Conservation (phyloP, 23 tunicate genomes). For the Trididemnum clinides region DNA sequence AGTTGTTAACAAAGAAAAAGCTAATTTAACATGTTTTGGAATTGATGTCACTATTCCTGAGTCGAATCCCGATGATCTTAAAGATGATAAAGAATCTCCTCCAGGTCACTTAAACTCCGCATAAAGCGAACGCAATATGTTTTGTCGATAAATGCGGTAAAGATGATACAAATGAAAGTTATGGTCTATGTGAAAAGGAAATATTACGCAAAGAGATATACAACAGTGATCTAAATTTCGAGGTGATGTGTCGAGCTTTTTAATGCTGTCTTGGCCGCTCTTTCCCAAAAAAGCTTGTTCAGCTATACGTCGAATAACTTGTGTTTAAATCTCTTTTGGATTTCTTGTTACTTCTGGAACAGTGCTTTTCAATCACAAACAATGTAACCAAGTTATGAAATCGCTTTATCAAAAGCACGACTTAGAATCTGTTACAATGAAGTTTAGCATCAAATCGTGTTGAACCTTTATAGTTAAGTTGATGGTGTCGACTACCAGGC, state of each 20-base stretch:
- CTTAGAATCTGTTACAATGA: no score
- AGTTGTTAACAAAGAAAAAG: no score
- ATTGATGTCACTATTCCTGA: constrained; percentile 53
- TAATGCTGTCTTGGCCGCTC: background rate
- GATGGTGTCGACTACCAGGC: no score
- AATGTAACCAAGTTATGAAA: no score
- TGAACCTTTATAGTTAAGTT: no score
- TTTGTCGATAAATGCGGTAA: constrained; percentile 33
- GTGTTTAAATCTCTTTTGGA: no score
- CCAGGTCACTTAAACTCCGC: constrained; percentile 7
- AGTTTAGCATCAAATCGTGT: no score
- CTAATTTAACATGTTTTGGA: constrained; percentile 15
- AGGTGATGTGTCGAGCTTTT: constrained; percentile 27
- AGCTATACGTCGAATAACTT: background rate
- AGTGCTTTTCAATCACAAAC: no score
- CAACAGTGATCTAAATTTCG: constrained; percentile 59
- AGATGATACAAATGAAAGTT: constrained; percentile 11
- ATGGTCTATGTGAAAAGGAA: constrained; percentile 39
- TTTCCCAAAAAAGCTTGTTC: background rate
- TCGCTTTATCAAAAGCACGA: no score
- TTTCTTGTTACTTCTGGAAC: no score
- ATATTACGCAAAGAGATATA: constrained; percentile 51
- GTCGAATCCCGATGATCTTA: constrained; percentile 39
- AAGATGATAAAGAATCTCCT: constrained; percentile 30
- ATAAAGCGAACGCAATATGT: constrained; percentile 55